Percentiles rank a stretch among this genome's conserved stretches.
phyloP scores from a whole-genome alignment of 2,797 vertebrate species.

The Selene dorsalis region DNA sequence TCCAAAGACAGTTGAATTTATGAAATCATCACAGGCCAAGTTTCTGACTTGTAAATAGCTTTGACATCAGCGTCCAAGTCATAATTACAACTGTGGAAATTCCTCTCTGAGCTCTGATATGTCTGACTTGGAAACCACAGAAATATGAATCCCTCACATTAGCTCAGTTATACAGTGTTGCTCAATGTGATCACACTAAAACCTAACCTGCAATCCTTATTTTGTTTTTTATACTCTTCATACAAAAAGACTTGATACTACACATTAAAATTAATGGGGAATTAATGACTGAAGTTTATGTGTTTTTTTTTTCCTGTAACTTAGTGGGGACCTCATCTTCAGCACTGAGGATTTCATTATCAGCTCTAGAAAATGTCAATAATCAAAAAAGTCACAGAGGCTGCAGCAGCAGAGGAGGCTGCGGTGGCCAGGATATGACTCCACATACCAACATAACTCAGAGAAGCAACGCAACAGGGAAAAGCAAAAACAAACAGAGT shows the following conservation, averaged over 20 bases:
- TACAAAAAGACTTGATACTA: neutral
- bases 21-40: neutral
- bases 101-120: neutral
- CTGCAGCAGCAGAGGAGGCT: constrained; percentile 39
- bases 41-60: neutral
- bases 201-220: too few relatives aligned
- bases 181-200: neutral
- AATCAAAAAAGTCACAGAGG: constrained; percentile 63
- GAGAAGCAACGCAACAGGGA: constrained; percentile 41
- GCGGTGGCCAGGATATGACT: constrained; percentile 58
- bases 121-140: neutral
- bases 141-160: neutral
- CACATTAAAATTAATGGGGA: neutral
- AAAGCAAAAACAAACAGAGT: constrained; percentile 54
- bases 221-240: neutral
- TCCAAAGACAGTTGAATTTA: neutral
- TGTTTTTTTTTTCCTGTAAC: neutral
- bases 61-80: neutral
- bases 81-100: neutral
- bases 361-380: constrained; percentile 50
- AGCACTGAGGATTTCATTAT: neutral
- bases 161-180: neutral
- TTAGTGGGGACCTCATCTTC: neutral
- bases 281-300: too few relatives aligned
- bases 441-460: constrained; percentile 59